Evolutionary conservation across 2,797 vertebrate genomes (phyloP).

Genomic region (Alectoris magna): DNA sequence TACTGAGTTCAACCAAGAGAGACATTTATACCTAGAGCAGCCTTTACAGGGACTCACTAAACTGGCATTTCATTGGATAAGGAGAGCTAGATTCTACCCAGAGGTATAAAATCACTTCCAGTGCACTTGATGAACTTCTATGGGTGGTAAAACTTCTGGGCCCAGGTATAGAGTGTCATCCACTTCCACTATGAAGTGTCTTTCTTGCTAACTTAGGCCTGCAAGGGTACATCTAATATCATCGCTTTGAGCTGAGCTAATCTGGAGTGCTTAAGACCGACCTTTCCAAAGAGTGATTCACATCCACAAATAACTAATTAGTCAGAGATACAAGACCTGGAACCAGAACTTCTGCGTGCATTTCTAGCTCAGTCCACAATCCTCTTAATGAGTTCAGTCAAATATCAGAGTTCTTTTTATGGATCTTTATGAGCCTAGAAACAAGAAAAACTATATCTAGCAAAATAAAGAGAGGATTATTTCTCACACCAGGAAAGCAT

Average conservation of each 20-base stretch:
- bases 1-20: not conserved
- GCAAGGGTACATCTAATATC: accelerated
- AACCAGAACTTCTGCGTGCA: not conserved
- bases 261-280: accelerated
- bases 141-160: accelerated
- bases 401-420: not conserved
- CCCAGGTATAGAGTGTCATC: not conserved
- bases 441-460: not conserved
- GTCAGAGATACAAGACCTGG: not conserved
- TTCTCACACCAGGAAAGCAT: not conserved
- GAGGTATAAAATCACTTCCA: not conserved
- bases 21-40: not conserved
- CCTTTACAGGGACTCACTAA: not conserved
- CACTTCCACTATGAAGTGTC: accelerated
- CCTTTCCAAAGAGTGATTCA: not conserved
- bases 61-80: accelerated
- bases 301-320: not conserved
- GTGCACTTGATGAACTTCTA: not conserved
- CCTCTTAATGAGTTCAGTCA: not conserved
- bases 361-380: not conserved
- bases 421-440: not conserved
- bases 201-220: not conserved
- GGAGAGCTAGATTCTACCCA: not conserved
- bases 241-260: not conserved
- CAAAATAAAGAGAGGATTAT: accelerated